phyloP scores from a whole-genome alignment of 1,140 invertebrate species.

The Riptortus pedestris region DNA sequence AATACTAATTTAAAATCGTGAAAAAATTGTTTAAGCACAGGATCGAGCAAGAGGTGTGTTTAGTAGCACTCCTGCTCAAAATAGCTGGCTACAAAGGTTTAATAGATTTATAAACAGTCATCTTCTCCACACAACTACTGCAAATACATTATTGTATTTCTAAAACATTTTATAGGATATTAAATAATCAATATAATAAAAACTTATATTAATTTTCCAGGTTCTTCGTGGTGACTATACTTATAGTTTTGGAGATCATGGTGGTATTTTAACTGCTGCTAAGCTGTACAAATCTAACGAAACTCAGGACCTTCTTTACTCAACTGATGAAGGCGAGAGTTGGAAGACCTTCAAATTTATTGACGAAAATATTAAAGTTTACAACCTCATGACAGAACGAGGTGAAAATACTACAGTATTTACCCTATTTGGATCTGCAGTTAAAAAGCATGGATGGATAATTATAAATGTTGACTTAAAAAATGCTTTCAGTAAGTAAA shows the following conservation, averaged over 20 bases:
- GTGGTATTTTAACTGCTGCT: slow-evolving; percentile 74
- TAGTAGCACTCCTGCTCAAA: too few relatives aligned
- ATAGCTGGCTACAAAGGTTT: too few relatives aligned
- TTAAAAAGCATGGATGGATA: slow-evolving; percentile 69
- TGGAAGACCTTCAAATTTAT: slow-evolving; percentile 65
- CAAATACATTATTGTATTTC: too few relatives aligned
- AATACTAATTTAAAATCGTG: too few relatives aligned
- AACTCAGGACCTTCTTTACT: slow-evolving; percentile 69
- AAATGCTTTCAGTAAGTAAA: slow-evolving; percentile 54
- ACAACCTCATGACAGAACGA: slow-evolving; percentile 82
- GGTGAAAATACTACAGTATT: slow-evolving; percentile 85
- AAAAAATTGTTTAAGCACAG: too few relatives aligned
- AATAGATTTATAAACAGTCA: too few relatives aligned
- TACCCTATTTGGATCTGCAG: slow-evolving; percentile 76
- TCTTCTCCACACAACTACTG: too few relatives aligned
- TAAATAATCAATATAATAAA: too few relatives aligned
- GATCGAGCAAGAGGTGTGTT: too few relatives aligned
- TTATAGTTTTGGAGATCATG: slow-evolving; percentile 84
- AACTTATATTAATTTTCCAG: slow-evolving; percentile 38
- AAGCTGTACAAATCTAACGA: slow-evolving; percentile 62
- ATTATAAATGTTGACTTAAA: slow-evolving; percentile 72
- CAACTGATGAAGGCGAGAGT: slow-evolving; percentile 71
- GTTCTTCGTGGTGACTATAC: slow-evolving; percentile 70
- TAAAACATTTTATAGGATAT: too few relatives aligned
- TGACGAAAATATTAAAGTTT: slow-evolving; percentile 59